phyloP scores from a whole-genome alignment of 2,888 invertebrate genomes.

The Corbicula japonica region DNA sequence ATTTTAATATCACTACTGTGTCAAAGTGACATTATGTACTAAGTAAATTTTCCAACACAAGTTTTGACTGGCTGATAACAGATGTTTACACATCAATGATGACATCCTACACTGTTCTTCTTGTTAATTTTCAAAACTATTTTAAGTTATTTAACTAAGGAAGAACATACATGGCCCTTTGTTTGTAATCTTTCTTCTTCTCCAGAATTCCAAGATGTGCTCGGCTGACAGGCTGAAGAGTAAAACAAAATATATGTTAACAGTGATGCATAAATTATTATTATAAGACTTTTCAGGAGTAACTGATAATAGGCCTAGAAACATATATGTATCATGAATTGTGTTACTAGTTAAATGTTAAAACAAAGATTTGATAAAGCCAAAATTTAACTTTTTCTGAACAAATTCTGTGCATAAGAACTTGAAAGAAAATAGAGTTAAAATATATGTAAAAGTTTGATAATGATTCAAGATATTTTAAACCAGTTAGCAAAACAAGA shows the following conservation, averaged over 20 bases:
- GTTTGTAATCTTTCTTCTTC: conserved; percentile 86
- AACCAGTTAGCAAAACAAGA: too few relatives aligned
- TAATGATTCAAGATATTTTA: too few relatives aligned
- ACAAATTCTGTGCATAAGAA: neutral
- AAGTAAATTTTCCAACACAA: too few relatives aligned
- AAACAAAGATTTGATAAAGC: neutral
- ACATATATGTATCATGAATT: neutral
- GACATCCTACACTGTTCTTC: too few relatives aligned
- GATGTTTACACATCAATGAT: too few relatives aligned
- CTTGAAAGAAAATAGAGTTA: neutral
- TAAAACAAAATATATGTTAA: neutral
- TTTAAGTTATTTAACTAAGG: too few relatives aligned
- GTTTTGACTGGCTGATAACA: too few relatives aligned
- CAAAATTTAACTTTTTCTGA: too few relatives aligned
- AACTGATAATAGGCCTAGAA: neutral
- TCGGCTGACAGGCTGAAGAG: conserved; percentile 80
- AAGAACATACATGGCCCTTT: conserved; percentile 83
- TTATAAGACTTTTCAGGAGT: neutral
- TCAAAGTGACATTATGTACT: too few relatives aligned
- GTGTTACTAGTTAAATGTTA: neutral
- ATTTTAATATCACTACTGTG: too few relatives aligned
- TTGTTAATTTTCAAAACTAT: too few relatives aligned
- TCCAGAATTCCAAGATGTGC: conserved; percentile 84
- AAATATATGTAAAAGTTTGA: too few relatives aligned
- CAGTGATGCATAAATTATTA: neutral